Conservation (phyloP, 2,888 invertebrate genomes). For the Lepidocyrtoides sp. region DNA sequence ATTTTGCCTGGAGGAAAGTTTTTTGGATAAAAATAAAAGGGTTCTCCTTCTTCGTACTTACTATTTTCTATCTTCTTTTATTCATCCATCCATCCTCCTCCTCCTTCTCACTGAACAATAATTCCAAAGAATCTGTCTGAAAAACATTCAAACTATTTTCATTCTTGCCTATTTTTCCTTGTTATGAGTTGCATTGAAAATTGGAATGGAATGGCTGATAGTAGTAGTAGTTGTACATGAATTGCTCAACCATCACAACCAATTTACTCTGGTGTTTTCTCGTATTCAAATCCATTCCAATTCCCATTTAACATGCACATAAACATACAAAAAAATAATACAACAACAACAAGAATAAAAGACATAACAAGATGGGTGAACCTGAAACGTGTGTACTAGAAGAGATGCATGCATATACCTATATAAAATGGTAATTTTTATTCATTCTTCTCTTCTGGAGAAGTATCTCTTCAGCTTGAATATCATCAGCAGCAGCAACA, state of each 20-base stretch:
- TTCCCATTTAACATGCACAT: constrained; percentile 75
- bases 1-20: constrained; percentile 50
- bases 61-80: neutral
- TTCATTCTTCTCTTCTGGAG: constrained; percentile 50
- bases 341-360: too few species aligned
- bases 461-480: constrained; percentile 29
- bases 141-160: constrained; percentile 53
- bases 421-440: constrained; percentile 51
- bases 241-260: constrained; percentile 71
- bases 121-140: constrained; percentile 47
- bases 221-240: too few species aligned
- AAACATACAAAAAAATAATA: constrained; percentile 51
- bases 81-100: too few species aligned
- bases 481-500: constrained; percentile 11
- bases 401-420: too few species aligned
- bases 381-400: too few species aligned
- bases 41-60: constrained; percentile 20
- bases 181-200: constrained; percentile 18
- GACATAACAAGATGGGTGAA: constrained; percentile 47
- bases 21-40: constrained; percentile 39
- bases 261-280: constrained; percentile 51
- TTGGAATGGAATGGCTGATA: constrained; percentile 37
- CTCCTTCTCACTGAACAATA: neutral
- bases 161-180: neutral
- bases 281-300: constrained; percentile 59